Evolutionary conservation across 1,140 invertebrate genomes (phyloP).

Genomic region (Drosophila punjabiensis): DNA sequence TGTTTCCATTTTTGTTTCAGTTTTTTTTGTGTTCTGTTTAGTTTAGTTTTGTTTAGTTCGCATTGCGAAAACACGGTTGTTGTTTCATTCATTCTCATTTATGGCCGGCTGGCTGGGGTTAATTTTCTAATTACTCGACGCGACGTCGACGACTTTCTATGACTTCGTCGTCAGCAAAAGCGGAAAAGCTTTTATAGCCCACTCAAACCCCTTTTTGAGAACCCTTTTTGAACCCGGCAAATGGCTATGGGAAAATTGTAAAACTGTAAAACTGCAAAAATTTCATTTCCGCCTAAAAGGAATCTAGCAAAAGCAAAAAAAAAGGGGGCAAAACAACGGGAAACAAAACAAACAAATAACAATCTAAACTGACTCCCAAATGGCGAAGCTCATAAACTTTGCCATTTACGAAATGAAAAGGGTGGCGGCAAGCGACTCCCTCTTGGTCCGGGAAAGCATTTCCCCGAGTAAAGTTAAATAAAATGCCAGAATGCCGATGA

Average conservation of each 20-base stretch:
- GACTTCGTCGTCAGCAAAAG: slow-evolving; percentile 64
- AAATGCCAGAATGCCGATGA: slow-evolving; percentile 21
- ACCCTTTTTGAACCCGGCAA: slow-evolving; percentile 17
- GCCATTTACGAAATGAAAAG: slow-evolving; percentile 55
- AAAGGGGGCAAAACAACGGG: slow-evolving; percentile 24
- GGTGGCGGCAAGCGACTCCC: not conserved
- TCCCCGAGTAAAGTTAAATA: slow-evolving; percentile 3
- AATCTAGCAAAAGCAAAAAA: slow-evolving; percentile 1
- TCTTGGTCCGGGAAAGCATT: not conserved
- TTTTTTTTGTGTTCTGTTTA: slow-evolving; percentile 1
- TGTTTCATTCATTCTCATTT: slow-evolving; percentile 66
- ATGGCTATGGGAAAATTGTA: slow-evolving; percentile 31
- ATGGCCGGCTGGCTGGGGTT: slow-evolving; percentile 72
- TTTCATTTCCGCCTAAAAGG: slow-evolving; percentile 63
- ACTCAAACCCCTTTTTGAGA: slow-evolving; percentile 32
- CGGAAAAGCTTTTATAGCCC: slow-evolving; percentile 62
- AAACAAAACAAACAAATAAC: slow-evolving; percentile 60
- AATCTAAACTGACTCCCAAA: slow-evolving; percentile 49
- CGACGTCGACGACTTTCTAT: slow-evolving; percentile 74
- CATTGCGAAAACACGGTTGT: slow-evolving; percentile 43
- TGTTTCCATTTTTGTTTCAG: not conserved
- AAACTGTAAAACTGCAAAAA: slow-evolving; percentile 64
- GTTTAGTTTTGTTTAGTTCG: slow-evolving; percentile 36
- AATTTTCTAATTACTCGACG: slow-evolving; percentile 80
- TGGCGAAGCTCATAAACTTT: slow-evolving; percentile 68